Base-by-base conservation (phyloP, 2,113 vertebrate genomes). In the Neotoma lepida region DNA sequence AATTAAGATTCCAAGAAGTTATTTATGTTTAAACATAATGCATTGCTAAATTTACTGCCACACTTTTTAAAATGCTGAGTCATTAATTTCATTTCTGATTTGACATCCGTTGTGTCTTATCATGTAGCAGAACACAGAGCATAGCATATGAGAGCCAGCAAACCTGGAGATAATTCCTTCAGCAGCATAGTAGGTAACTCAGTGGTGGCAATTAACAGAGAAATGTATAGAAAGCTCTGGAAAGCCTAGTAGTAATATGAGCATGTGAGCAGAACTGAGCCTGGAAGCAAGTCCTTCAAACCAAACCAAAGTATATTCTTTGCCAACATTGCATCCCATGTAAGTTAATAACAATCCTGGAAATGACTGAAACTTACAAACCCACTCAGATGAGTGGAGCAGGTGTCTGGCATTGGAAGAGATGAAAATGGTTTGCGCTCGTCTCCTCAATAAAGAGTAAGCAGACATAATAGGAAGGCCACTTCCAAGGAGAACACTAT, bases 321-420 rank as follows among this genome's bases (percentile, higher is more conserved):
- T 95, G 46, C 86, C 91, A 95, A 30, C 89, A 91, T 68, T 73
- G 33, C 82, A 94, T 56, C 58, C 49, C 56, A 10, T 89, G 22
- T 76, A 94, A 92, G 58, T 86, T 90, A 89, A 68, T 93, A 95
- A 94, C 89, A 95, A 93, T 81, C 51, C 51, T 86, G 74, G 35
- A 96, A 95, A 96, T 87, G 78, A 93, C 35, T 89, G 46, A 81
- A 85, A 81, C 73, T 9, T 51, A 44, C 63, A 64, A 91, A 74
- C 54, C 54, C 70, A 86, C 35, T 28, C 15, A 90, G 71, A 90
- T 93, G 85, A 86, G 74, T 78, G 88, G 97, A 95, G 84, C 95
- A 98, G 96, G 97, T 98, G 96, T 85, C 96, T 97, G 96, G 96
- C 90, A 96, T 35, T 0, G 95, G 46, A 0, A 95, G 3, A 77